Evolutionary conservation across 2,113 vertebrate species (phyloP).

Genomic region (Eidolon helvum): DNA sequence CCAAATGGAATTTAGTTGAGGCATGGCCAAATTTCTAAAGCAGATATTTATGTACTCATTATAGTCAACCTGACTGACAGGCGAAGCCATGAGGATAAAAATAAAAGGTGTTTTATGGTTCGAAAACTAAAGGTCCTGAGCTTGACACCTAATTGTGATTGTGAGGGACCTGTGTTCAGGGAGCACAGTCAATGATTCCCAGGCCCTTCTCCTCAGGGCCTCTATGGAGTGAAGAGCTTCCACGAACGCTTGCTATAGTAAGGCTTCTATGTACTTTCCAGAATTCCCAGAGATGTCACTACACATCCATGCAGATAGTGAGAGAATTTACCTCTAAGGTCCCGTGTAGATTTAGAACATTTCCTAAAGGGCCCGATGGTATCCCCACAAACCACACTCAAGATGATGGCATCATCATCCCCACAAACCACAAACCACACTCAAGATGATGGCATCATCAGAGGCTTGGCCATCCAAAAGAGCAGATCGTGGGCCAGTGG

Average conservation of each 20-base stretch:
- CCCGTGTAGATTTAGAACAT: not conserved
- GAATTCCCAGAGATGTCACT: not conserved
- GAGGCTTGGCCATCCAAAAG: not conserved
- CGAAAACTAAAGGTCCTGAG: not conserved
- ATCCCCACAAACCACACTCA: not conserved
- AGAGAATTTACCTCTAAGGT: not conserved
- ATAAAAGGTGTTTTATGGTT: not conserved
- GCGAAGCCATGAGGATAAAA: not conserved
- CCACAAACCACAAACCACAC: too few relatives aligned
- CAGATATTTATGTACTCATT: not conserved
- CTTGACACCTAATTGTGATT: not conserved
- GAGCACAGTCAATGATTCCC: not conserved
- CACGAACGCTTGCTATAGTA: not conserved
- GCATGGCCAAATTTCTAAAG: not conserved
- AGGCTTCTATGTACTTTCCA: not conserved
- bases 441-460: not conserved
- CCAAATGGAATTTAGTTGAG: not conserved
- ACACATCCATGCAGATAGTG: not conserved
- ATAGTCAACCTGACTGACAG: not conserved
- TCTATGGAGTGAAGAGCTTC: not conserved
- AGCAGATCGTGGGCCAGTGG: not conserved
- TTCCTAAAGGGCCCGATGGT: not conserved
- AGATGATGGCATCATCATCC: accelerated
- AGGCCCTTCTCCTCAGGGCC: not conserved
- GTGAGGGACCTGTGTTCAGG: not conserved